These are phyloP conservation scores for Siderastrea radians DNA, from an alignment of 92 coral and sea anemone genomes.

Conservation along the genomic window DNA sequence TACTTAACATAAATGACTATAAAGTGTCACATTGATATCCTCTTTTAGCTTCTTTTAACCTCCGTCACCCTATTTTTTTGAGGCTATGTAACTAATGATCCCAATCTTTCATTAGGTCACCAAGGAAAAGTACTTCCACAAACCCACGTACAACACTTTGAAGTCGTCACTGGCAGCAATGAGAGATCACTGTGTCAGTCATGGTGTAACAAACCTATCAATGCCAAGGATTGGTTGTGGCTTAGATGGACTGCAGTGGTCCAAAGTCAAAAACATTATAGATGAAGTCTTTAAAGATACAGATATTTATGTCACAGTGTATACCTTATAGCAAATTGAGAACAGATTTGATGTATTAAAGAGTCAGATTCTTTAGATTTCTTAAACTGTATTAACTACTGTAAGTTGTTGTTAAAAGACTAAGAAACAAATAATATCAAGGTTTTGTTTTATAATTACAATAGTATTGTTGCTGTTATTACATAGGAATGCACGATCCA, in stretches of 20 bases:
- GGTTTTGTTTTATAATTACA: no score
- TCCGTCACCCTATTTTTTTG: no score
- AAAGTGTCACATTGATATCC: no score
- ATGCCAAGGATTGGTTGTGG: slow-evolving; percentile 99
- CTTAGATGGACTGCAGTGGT: slow-evolving; percentile 88
- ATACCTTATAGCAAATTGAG: slow-evolving; percentile 60
- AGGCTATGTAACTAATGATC: background rate
- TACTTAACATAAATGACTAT: no score
- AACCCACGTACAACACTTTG: slow-evolving; percentile 86
- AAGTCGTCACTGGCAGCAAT: slow-evolving; percentile 76
- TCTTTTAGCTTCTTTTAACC: no score
- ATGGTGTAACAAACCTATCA: slow-evolving; percentile 74
- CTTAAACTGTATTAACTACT: no score
- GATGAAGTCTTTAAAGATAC: slow-evolving; percentile 74
- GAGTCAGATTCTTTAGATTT: background rate
- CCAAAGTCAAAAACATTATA: slow-evolving; percentile 72
- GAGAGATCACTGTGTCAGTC: slow-evolving; percentile 75
- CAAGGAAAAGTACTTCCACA: slow-evolving; percentile 86
- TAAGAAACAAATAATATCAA: no score
- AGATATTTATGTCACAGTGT: slow-evolving; percentile 72
- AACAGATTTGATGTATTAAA: slow-evolving; percentile 31
- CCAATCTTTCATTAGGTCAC: slow-evolving; percentile 65
- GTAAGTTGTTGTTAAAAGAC: no score
- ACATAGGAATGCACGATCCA: no score
- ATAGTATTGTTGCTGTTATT: no score